Conservation (phyloP, 2,113 vertebrate species). For the Uropsilus gracilis region DNA sequence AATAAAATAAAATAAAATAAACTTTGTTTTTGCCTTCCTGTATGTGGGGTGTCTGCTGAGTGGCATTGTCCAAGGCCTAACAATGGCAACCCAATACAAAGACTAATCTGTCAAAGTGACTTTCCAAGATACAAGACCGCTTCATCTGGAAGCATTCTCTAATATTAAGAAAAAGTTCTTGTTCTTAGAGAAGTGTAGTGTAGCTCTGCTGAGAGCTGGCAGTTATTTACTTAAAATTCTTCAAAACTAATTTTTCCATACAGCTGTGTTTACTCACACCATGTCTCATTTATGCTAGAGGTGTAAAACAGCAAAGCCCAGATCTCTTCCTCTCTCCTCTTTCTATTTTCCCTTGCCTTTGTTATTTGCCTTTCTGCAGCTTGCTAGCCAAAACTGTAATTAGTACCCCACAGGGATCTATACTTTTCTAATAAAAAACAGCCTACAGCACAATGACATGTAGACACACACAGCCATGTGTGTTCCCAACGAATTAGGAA, state of each 20-base stretch:
- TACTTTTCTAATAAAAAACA: constrained; percentile 82
- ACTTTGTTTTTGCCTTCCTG: no score
- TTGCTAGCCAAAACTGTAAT: constrained; percentile 82
- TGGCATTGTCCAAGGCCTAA: no score
- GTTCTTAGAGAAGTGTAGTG: constrained; percentile 42
- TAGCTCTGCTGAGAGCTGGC: constrained; percentile 49
- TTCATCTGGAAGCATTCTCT: neutral
- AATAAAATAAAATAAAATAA: no score
- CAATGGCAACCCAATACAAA: constrained; percentile 6
- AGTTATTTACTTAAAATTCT: constrained; percentile 68
- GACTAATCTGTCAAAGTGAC: constrained; percentile 40
- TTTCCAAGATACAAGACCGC: neutral
- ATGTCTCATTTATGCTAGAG: constrained; percentile 82
- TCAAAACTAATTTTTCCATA: constrained; percentile 74
- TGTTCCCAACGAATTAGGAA: constrained; percentile 26
- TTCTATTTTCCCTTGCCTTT: constrained; percentile 68
- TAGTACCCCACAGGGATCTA: constrained; percentile 78
- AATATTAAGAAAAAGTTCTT: constrained; percentile 40
- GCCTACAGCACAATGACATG: constrained; percentile 69
- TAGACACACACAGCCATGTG: constrained; percentile 52
- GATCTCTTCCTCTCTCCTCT: constrained; percentile 59
- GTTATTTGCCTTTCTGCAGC: constrained; percentile 63
- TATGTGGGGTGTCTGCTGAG: no score
- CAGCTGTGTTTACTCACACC: constrained; percentile 89
- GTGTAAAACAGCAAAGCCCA: constrained; percentile 79